Conservation (phyloP, 1,140 invertebrate genomes). For the Bombus balteatus region DNA sequence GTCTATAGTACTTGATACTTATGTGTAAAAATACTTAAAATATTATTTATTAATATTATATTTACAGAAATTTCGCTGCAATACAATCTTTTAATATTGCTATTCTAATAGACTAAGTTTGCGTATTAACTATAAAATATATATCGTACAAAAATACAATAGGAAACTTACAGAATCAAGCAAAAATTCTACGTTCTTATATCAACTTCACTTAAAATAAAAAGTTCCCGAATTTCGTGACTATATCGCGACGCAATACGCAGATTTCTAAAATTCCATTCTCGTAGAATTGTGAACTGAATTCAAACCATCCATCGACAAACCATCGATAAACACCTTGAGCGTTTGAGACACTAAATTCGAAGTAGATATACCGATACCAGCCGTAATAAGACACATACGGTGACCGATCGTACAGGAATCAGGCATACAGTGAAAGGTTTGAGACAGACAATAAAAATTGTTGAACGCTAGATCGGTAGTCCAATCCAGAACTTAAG, state of each 20-base stretch:
- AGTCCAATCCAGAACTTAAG: slow-evolving; percentile 26
- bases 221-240: background rate
- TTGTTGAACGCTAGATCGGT: slow-evolving; percentile 12
- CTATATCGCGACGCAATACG: no score
- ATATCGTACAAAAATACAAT: no score
- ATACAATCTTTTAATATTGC: no score
- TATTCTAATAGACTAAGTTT: no score
- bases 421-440: slow-evolving; percentile 37
- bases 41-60: no score
- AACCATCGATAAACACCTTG: background rate
- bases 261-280: background rate
- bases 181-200: background rate
- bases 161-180: background rate
- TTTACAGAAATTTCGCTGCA: no score
- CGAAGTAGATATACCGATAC: background rate
- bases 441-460: slow-evolving; percentile 38
- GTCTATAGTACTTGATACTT: no score
- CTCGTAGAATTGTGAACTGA: background rate
- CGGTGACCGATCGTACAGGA: background rate
- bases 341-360: background rate
- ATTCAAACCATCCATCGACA: background rate
- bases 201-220: background rate
- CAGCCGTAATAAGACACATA: background rate
- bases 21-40: no score
- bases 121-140: no score